Evolutionary conservation across 1,140 invertebrate genomes (phyloP).

Genomic region (Lepidurus packardi): DNA sequence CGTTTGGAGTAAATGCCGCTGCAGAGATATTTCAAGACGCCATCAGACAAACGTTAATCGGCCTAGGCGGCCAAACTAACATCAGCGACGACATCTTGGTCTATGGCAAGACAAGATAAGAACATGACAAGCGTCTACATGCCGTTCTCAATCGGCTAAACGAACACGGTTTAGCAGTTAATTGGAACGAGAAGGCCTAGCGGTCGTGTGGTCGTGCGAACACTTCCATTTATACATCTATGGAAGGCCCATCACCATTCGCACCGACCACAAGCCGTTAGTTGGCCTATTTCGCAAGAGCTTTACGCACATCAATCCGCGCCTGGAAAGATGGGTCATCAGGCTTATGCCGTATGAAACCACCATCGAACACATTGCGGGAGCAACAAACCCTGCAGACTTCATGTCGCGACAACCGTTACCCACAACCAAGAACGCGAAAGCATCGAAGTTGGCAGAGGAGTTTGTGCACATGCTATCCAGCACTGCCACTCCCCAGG

Average conservation of each 20-base stretch:
- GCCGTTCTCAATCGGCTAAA: conserved; percentile 34
- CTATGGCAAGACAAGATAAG: too few species aligned
- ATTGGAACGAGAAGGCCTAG: conserved; percentile 30
- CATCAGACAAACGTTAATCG: too few species aligned
- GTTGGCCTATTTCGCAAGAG: not conserved
- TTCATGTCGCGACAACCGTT: conserved; percentile 22
- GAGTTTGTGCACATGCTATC: conserved; percentile 24
- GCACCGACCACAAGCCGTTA: conserved; percentile 20
- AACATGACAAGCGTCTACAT: conserved; percentile 36
- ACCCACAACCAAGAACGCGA: not conserved
- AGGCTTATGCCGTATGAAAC: not conserved
- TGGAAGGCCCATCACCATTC: not conserved
- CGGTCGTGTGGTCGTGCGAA: not conserved
- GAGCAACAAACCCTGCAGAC: conserved; percentile 25
- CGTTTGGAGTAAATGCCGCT: conserved; percentile 38
- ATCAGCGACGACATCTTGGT: too few species aligned
- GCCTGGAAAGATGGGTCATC: conserved; percentile 22
- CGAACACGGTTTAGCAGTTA: conserved; percentile 37
- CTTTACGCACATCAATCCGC: not conserved
- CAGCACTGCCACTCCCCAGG: not conserved
- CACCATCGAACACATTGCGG: not conserved
- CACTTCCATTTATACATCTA: conserved; percentile 5
- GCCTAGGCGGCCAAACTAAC: too few species aligned
- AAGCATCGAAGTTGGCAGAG: conserved; percentile 7
- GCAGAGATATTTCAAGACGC: conserved; percentile 36